These are phyloP conservation scores for Patella depressa DNA, from an alignment of 2,888 invertebrate genomes.

Conservation along the genomic window DNA sequence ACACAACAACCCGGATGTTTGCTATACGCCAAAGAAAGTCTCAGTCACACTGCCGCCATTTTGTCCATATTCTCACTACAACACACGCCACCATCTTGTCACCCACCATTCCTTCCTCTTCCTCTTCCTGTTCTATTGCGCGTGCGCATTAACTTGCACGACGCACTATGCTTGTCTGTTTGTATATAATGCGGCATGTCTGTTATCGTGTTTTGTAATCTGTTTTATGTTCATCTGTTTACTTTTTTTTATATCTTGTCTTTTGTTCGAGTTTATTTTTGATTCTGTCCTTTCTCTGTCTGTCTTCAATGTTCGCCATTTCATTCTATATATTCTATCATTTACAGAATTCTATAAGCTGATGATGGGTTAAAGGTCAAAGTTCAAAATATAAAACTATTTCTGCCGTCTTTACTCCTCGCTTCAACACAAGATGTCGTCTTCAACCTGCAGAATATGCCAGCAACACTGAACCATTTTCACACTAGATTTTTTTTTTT, in stretches of 20 bases:
- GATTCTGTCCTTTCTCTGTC: constrained; percentile 13
- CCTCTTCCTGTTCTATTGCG: constrained; percentile 14
- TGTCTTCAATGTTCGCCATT: constrained; percentile 1
- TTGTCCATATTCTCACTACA: neutral
- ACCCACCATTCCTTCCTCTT: constrained; percentile 13
- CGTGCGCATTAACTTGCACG: constrained; percentile 8
- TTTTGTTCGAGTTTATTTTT: constrained; percentile 3
- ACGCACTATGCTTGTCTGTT: constrained; percentile 7
- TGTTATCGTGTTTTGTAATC: neutral
- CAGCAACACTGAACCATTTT: too few relatives aligned
- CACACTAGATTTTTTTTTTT: too few relatives aligned
- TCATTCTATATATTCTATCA: constrained; percentile 14
- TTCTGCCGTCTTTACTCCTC: constrained; percentile 5
- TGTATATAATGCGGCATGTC: neutral
- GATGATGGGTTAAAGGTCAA: neutral
- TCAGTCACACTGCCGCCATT: constrained; percentile 1
- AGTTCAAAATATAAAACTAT: neutral
- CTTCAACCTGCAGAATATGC: too few relatives aligned
- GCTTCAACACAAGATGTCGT: neutral
- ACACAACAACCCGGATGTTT: constrained; percentile 3
- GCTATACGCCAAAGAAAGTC: constrained; percentile 13
- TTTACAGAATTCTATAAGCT: constrained; percentile 2
- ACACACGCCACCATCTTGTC: constrained; percentile 9
- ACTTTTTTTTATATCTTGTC: constrained; percentile 8
- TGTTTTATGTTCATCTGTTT: neutral